Evolutionary conservation across 1,140 invertebrate species (phyloP).

Genomic region (Parasteatoda tepidariorum): DNA sequence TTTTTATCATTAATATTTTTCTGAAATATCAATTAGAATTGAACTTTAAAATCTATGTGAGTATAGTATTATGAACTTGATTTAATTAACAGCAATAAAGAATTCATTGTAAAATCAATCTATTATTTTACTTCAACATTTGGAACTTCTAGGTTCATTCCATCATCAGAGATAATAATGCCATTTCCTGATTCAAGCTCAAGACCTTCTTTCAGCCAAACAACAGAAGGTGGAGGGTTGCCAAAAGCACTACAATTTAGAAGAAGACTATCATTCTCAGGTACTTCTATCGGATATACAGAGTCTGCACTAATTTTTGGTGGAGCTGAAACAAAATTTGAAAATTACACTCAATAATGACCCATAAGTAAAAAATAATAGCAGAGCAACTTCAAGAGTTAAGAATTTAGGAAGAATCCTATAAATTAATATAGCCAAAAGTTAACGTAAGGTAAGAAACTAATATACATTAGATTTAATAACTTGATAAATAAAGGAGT

Average conservation of each 20-base stretch:
- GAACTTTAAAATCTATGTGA: no score
- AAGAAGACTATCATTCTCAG: conserved; percentile 17
- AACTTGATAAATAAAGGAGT: no score
- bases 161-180: background rate
- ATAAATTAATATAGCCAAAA: no score
- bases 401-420: no score
- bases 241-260: conserved; percentile 70
- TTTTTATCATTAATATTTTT: no score
- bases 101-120: no score
- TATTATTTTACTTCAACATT: conserved; percentile 32
- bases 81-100: no score
- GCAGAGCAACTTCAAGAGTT: background rate
- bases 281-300: background rate
- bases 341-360: no score
- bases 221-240: conserved; percentile 70
- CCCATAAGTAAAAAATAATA: background rate
- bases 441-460: no score
- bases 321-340: conserved; percentile 46
- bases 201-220: conserved; percentile 66
- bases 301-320: conserved; percentile 44
- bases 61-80: no score
- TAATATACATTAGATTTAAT: no score
- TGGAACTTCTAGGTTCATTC: conserved; percentile 15
- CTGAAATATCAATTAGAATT: no score
- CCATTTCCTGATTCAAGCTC: conserved; percentile 25